Evolutionary conservation across 1,140 invertebrate genomes (phyloP).

Genomic region (Myzus persicae): DNA sequence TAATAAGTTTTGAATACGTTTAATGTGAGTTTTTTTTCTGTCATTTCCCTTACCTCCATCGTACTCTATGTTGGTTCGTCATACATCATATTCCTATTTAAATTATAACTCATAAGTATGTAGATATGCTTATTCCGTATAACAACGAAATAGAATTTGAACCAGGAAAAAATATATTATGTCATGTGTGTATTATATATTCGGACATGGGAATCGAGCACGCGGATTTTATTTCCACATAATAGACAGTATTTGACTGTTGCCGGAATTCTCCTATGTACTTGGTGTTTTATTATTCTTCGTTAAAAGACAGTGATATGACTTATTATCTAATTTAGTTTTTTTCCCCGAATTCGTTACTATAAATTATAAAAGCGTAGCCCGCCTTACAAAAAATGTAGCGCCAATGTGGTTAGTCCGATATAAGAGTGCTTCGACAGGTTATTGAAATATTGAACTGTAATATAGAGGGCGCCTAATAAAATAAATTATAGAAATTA

Average conservation of each 20-base stretch:
- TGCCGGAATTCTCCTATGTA: not conserved
- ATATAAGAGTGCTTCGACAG: no score
- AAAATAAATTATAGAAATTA: no score
- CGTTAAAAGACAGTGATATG: not conserved
- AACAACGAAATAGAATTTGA: not conserved
- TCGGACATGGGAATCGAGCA: slow-evolving; percentile 13
- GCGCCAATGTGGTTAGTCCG: no score
- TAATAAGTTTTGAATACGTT: not conserved
- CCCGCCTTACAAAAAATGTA: no score
- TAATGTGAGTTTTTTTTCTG: not conserved
- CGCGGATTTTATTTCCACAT: not conserved
- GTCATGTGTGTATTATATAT: not conserved
- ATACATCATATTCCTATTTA: not conserved
- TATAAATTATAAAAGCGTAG: not conserved
- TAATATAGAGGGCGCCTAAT: no score
- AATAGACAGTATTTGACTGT: not conserved
- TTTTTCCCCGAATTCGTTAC: not conserved
- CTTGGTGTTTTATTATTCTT: not conserved
- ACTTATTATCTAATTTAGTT: not conserved
- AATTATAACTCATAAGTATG: not conserved
- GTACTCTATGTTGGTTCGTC: not conserved
- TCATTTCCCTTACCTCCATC: not conserved
- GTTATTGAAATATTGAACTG: no score
- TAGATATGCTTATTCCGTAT: not conserved
- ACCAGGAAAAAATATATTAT: slow-evolving; percentile 12